Conservation (phyloP, 2,888 invertebrate species). For the Tortrix viridana region DNA sequence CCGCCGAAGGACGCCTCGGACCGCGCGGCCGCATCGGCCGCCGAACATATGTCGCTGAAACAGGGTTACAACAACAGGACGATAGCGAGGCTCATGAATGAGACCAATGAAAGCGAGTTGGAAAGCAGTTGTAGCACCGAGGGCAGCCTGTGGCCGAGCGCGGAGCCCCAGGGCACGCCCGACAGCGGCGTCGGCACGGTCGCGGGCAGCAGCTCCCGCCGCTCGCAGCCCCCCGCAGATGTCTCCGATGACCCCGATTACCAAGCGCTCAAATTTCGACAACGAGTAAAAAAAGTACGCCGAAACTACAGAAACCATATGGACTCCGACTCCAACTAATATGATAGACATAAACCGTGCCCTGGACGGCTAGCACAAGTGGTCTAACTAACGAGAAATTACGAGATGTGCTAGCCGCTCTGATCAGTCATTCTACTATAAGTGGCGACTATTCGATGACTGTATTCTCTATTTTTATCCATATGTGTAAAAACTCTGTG, state of each 20-base stretch:
- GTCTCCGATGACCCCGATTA: conserved; percentile 78
- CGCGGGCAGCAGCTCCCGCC: conserved; percentile 65
- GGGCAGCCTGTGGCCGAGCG: conserved; percentile 59
- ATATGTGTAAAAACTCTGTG: conserved; percentile 29
- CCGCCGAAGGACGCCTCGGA: conserved; percentile 60
- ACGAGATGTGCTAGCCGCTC: too few species aligned
- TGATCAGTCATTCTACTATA: conserved; percentile 32
- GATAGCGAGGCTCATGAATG: conserved; percentile 76
- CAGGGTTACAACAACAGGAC: conserved; percentile 60
- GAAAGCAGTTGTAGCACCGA: conserved; percentile 79
- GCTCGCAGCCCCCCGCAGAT: conserved; percentile 53
- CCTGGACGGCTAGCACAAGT: too few species aligned
- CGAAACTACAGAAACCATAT: conserved; percentile 86
- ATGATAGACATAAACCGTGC: conserved; percentile 53
- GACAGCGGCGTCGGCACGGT: conserved; percentile 73
- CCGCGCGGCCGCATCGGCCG: conserved; percentile 52
- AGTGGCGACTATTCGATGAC: conserved; percentile 47
- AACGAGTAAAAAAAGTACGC: conserved; percentile 85
- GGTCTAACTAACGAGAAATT: too few species aligned
- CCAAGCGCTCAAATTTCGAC: conserved; percentile 80
- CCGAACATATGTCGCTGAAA: conserved; percentile 58
- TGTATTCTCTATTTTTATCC: conserved; percentile 46
- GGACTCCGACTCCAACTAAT: conserved; percentile 87
- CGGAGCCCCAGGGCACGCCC: conserved; percentile 55
- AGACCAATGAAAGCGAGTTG: conserved; percentile 79